Conservation (phyloP, 2,113 vertebrate genomes). For the Oncorhynchus mykiss region DNA sequence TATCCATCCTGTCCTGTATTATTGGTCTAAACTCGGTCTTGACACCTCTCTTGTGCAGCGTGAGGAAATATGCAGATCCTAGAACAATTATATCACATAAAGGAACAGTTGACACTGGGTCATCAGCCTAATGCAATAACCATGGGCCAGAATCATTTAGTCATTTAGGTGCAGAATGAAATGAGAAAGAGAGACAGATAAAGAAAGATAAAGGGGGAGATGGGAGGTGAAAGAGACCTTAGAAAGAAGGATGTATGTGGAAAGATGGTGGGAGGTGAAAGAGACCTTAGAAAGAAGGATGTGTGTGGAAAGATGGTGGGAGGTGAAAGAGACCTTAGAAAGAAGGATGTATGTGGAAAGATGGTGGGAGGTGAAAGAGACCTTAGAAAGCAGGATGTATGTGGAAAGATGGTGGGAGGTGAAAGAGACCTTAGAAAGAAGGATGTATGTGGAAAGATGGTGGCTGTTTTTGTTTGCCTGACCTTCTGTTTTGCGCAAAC, state of each 20-base stretch:
- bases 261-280: constrained; percentile 35
- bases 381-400: constrained; percentile 18
- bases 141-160: constrained; percentile 26
- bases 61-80: constrained; percentile 34
- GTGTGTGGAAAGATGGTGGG: constrained; percentile 30
- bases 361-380: constrained; percentile 22
- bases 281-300: constrained; percentile 22
- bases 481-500: constrained; percentile 71
- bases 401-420: constrained; percentile 31
- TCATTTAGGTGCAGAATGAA: constrained; percentile 37
- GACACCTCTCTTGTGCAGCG: constrained; percentile 33
- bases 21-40: constrained; percentile 9
- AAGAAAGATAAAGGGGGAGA: not conserved
- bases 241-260: constrained; percentile 22
- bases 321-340: constrained; percentile 18
- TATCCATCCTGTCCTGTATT: constrained; percentile 10
- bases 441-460: constrained; percentile 29
- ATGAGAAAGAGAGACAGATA: constrained; percentile 26
- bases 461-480: constrained; percentile 51
- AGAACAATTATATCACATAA: constrained; percentile 58
- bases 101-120: constrained; percentile 45
- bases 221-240: constrained; percentile 4
- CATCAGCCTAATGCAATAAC: constrained; percentile 32
- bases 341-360: constrained; percentile 25
- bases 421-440: constrained; percentile 19